Evolutionary conservation across 2,888 invertebrate species (phyloP).

Genomic region (Limenitis arthemis): DNA sequence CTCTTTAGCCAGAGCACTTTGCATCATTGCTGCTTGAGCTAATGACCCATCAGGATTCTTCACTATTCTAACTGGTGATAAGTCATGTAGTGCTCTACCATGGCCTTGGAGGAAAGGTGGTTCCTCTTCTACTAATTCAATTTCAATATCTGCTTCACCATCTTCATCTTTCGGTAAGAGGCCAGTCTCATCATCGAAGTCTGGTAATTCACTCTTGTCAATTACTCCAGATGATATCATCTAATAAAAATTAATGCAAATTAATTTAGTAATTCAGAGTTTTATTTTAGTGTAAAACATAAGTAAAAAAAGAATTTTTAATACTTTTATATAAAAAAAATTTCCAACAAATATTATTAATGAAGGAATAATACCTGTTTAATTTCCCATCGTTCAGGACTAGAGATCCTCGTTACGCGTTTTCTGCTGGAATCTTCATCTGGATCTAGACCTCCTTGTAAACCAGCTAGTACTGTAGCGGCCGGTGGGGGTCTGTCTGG

Average conservation of each 20-base stretch:
- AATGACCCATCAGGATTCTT: conserved; percentile 99
- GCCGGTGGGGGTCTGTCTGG: conserved; percentile 89
- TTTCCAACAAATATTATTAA: no score
- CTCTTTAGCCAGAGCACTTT: conserved; percentile 97
- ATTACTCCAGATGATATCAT: conserved; percentile 95
- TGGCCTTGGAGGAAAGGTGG: conserved; percentile 97
- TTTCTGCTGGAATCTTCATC: conserved; percentile 88
- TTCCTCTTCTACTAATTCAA: conserved; percentile 98
- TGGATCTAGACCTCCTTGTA: conserved; percentile 74
- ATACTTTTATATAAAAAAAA: no score
- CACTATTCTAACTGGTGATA: conserved; percentile 95
- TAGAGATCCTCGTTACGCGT: conserved; percentile 92
- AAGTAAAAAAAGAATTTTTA: no score
- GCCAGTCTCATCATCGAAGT: conserved; percentile 98
- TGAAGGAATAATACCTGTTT: conserved; percentile 80
- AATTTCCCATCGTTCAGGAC: conserved; percentile 98
- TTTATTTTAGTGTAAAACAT: no score
- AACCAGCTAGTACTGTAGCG: conserved; percentile 69
- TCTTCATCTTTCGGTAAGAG: conserved; percentile 92
- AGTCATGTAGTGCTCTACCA: conserved; percentile 90
- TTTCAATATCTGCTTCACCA: conserved; percentile 98
- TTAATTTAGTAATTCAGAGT: neutral
- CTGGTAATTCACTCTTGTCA: conserved; percentile 94
- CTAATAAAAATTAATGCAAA: conserved; percentile 36
- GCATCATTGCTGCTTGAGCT: conserved; percentile 99